phyloP scores from a whole-genome alignment of 1,140 invertebrate genomes.

The Pseudomyrmex pallidus region DNA sequence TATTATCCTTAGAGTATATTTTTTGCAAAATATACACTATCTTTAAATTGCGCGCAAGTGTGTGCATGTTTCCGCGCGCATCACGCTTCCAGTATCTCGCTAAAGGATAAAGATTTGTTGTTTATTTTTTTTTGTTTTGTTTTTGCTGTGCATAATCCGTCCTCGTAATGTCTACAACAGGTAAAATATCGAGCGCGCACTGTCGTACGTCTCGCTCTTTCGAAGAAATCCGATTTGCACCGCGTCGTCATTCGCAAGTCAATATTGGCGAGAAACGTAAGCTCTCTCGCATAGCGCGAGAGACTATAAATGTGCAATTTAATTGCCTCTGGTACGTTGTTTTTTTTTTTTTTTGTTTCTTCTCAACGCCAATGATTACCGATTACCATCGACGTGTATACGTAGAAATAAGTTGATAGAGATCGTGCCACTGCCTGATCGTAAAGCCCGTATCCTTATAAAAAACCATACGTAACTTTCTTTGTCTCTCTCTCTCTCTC shows the following conservation, averaged over 20 bases:
- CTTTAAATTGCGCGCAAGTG: constrained; percentile 10
- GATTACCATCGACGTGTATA: constrained; percentile 39
- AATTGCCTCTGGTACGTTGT: constrained; percentile 52
- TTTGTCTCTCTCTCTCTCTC: background rate
- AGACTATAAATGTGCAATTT: constrained; percentile 52
- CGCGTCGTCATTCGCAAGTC: background rate
- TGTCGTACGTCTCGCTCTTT: constrained; percentile 16
- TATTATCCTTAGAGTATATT: constrained; percentile 29
- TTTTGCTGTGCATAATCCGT: background rate
- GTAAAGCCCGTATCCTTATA: background rate
- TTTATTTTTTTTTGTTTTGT: too few species aligned
- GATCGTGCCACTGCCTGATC: constrained; percentile 25
- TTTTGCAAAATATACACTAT: constrained; percentile 14
- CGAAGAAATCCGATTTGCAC: constrained; percentile 31
- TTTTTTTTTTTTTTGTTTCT: constrained; percentile 33
- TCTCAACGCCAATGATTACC: constrained; percentile 58
- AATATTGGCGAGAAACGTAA: constrained; percentile 36
- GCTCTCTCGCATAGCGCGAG: background rate
- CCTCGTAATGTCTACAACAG: background rate
- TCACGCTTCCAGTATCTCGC: background rate
- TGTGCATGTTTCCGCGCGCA: constrained; percentile 1
- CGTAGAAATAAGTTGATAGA: constrained; percentile 26
- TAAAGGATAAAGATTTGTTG: background rate
- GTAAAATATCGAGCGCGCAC: constrained; percentile 35
- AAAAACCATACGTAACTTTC: background rate